phyloP scores from a whole-genome alignment of 2,797 vertebrate genomes.

The Centropyge bicolor region DNA sequence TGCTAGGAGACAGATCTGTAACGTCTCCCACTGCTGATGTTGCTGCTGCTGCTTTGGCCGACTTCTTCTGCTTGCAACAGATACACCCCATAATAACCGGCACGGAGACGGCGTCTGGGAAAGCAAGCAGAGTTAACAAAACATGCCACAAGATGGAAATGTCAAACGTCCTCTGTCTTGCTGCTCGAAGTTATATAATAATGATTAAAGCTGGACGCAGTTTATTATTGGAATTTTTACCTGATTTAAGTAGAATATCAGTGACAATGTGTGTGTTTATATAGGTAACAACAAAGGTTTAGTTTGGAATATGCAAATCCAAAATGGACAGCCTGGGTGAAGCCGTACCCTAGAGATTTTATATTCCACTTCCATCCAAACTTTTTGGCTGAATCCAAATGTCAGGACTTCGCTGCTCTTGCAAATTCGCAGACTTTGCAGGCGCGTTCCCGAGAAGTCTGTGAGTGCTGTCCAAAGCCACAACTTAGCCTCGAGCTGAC shows the following conservation, averaged over 20 bases:
- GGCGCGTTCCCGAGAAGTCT: no score
- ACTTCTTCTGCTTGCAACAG: constrained; percentile 92
- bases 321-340: no score
- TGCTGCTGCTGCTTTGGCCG: constrained; percentile 70
- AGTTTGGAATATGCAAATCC: not conserved
- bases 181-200: not conserved
- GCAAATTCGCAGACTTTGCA: no score
- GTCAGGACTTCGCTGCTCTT: no score
- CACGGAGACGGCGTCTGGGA: constrained; percentile 75
- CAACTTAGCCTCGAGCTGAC: no score
- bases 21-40: constrained; percentile 46
- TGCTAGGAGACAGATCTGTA: constrained; percentile 67
- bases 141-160: not conserved
- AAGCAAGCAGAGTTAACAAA: constrained; percentile 18
- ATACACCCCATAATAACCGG: constrained; percentile 93
- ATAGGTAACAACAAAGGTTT: constrained; percentile 1
- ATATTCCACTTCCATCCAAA: not conserved
- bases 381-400: not conserved
- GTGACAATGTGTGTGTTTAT: not conserved
- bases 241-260: not conserved
- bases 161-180: not conserved
- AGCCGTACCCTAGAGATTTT: no score
- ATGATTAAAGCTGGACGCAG: not conserved
- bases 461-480: no score
- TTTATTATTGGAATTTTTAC: not conserved